Conservation (phyloP, 92 coral and sea anemone genomes). For the Epizoanthus stellaris region DNA sequence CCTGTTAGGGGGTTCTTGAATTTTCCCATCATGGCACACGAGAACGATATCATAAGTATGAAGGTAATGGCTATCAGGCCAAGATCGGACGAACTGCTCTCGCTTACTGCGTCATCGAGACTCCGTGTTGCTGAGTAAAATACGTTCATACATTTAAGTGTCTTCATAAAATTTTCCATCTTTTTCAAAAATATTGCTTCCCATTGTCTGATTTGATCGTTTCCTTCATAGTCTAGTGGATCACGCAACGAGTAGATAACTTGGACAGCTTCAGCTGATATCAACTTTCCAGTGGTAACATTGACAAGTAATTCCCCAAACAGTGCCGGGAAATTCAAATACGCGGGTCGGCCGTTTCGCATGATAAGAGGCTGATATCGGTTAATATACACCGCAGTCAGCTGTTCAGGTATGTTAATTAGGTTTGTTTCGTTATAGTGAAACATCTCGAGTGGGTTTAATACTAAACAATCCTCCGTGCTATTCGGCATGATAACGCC, state of each 20-base stretch:
- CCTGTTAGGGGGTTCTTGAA: slow-evolving; percentile 46
- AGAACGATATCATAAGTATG: slow-evolving; percentile 36
- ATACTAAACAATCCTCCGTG: slow-evolving; percentile 26
- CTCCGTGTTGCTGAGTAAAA: slow-evolving; percentile 50
- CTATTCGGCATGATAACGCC: neutral
- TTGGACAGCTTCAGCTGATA: slow-evolving; percentile 46
- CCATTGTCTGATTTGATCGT: slow-evolving; percentile 1
- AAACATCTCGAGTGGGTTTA: slow-evolving; percentile 51
- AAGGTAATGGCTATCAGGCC: slow-evolving; percentile 46
- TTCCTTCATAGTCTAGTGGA: slow-evolving; percentile 11
- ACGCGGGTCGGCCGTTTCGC: slow-evolving; percentile 53
- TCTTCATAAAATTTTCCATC: neutral
- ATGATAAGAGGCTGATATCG: slow-evolving; percentile 23
- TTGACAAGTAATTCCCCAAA: slow-evolving; percentile 37
- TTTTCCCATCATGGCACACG: slow-evolving; percentile 49
- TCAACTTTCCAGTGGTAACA: neutral
- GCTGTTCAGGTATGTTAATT: slow-evolving; percentile 13
- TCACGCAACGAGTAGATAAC: slow-evolving; percentile 43
- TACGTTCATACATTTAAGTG: slow-evolving; percentile 32
- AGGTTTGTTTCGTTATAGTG: slow-evolving; percentile 38
- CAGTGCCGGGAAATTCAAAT: slow-evolving; percentile 49
- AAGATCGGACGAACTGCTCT: slow-evolving; percentile 45
- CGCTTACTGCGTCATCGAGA: slow-evolving; percentile 58
- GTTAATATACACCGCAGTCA: slow-evolving; percentile 36
- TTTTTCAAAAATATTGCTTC: slow-evolving; percentile 7